Evolutionary conservation across 2,113 vertebrate genomes (phyloP).

Genomic region (Apteryx mantelli): DNA sequence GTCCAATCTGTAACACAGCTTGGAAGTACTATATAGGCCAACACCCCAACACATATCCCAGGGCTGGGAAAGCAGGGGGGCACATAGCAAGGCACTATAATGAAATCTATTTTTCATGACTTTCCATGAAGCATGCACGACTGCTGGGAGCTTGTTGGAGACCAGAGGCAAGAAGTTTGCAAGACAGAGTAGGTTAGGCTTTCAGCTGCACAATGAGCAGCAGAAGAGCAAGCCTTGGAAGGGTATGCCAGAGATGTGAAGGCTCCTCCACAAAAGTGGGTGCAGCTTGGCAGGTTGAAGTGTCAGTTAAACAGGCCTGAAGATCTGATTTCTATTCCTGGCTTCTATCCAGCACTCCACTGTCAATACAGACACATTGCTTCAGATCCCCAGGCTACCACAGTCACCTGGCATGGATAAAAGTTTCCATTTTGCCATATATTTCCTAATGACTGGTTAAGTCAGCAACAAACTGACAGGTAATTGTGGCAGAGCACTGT

Average conservation of each 20-base stretch:
- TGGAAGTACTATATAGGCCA: not conserved
- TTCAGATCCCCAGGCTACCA: too few species aligned
- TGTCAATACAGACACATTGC: too few species aligned
- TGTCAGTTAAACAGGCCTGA: too few species aligned
- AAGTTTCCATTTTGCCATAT: too few species aligned
- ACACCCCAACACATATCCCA: not conserved
- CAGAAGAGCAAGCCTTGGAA: not conserved
- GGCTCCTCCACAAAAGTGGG: not conserved
- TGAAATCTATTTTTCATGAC: not conserved
- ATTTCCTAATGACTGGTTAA: too few species aligned
- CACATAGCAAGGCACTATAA: rapidly evolving
- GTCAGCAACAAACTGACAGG: too few species aligned
- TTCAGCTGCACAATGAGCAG: not conserved
- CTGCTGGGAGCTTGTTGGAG: not conserved
- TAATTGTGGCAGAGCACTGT: too few species aligned
- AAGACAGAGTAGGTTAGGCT: not conserved
- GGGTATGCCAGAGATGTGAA: not conserved
- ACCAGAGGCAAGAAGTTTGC: not conserved
- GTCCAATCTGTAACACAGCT: not conserved
- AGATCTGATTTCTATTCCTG: too few species aligned
- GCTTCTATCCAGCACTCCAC: too few species aligned
- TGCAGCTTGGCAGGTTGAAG: not conserved
- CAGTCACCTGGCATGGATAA: too few species aligned
- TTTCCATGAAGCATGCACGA: not conserved
- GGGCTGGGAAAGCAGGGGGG: rapidly evolving